These are phyloP conservation scores for Scaptomyza cyrtandrae DNA, from an alignment of 2,888 invertebrate genomes.

Conservation along the genomic window DNA sequence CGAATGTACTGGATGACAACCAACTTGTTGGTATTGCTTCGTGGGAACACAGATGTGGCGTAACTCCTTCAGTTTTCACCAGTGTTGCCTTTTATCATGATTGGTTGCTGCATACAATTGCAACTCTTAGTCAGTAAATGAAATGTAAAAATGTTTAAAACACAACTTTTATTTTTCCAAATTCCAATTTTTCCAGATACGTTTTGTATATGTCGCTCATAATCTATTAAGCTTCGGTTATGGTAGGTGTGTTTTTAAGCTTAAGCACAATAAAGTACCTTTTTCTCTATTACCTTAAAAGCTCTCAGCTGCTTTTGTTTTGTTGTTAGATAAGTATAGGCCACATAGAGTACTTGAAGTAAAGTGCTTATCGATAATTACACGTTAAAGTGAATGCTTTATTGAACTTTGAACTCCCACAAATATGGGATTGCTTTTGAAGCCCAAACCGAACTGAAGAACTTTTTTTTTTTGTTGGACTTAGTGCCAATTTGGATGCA, in stretches of 20 bases:
- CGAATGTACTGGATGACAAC: not conserved
- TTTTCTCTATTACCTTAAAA: not conserved
- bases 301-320: not conserved
- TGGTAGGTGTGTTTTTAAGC: too few relatives aligned
- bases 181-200: too few relatives aligned
- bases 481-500: slow-evolving; percentile 3
- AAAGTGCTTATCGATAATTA: not conserved
- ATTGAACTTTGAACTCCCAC: not conserved
- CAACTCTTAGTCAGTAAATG: not conserved
- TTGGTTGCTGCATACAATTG: not conserved
- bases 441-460: too few relatives aligned
- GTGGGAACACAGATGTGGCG: not conserved
- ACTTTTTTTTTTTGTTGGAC: not conserved
- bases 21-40: not conserved
- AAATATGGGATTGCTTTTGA: too few relatives aligned
- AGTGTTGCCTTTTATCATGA: not conserved
- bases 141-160: too few relatives aligned
- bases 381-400: not conserved
- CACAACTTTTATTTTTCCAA: too few relatives aligned
- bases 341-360: not conserved
- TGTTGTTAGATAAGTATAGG: not conserved
- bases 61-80: not conserved
- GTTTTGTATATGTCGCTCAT: too few relatives aligned
- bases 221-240: too few relatives aligned
- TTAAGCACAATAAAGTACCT: too few relatives aligned